Percentiles rank a stretch among this genome's conserved stretches.
Evolutionary conservation across 2,113 vertebrate species (phyloP).

Genomic region (Atherinomorus stipes): DNA sequence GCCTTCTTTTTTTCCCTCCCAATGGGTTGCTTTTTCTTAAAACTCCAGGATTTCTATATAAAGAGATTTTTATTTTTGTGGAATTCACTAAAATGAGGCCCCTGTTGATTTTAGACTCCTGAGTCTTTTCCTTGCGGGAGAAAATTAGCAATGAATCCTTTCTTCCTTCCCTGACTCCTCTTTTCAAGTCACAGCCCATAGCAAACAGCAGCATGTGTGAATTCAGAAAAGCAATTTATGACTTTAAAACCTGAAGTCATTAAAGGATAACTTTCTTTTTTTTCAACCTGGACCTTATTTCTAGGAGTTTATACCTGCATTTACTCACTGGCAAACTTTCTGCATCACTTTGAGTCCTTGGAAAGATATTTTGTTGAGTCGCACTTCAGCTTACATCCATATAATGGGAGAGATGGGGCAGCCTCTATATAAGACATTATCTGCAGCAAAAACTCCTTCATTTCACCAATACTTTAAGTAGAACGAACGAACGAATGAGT

Average conservation of each 20-base stretch:
- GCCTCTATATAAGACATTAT: too few species aligned
- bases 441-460: too few species aligned
- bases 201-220: slow-evolving; percentile 17
- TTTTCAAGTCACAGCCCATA: neutral
- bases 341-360: too few species aligned
- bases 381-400: too few species aligned
- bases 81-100: slow-evolving; percentile 58
- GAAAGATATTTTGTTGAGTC: too few species aligned
- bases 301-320: too few species aligned
- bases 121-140: slow-evolving; percentile 45
- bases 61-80: slow-evolving; percentile 72
- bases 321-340: too few species aligned
- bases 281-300: too few species aligned
- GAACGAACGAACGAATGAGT: too few species aligned
- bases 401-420: too few species aligned
- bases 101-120: slow-evolving; percentile 62
- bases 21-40: slow-evolving; percentile 67
- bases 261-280: too few species aligned
- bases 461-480: too few species aligned
- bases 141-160: slow-evolving; percentile 55
- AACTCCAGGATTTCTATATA: slow-evolving; percentile 75
- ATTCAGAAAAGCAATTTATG: slow-evolving; percentile 9
- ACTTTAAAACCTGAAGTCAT: neutral
- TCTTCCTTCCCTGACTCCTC: slow-evolving; percentile 30
- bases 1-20: slow-evolving; percentile 60